These are phyloP conservation scores for Dromas ardeola DNA, from an alignment of 2,113 vertebrate genomes.

Conservation along the genomic window DNA sequence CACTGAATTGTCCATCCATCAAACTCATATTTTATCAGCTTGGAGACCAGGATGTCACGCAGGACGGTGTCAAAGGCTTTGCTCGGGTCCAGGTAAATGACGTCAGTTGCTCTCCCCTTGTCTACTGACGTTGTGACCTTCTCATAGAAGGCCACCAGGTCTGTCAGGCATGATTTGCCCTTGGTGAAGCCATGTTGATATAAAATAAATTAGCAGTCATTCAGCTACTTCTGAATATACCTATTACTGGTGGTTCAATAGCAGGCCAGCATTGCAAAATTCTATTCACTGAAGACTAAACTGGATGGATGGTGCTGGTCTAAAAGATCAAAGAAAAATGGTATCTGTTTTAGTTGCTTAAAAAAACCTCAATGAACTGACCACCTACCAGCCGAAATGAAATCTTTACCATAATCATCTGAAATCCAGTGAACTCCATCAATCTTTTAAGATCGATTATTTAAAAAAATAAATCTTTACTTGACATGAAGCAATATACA, in stretches of 20 bases:
- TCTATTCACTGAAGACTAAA: not conserved
- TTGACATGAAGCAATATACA: not conserved
- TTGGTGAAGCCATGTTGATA: too few relatives aligned
- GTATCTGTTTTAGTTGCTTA: not conserved
- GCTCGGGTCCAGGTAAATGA: too few relatives aligned
- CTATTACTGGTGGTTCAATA: not conserved
- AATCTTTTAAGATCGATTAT: not conserved
- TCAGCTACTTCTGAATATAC: not conserved
- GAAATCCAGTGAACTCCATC: not conserved
- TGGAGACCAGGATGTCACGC: too few relatives aligned
- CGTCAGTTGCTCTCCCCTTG: too few relatives aligned
- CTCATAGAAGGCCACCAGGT: too few relatives aligned
- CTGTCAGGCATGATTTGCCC: too few relatives aligned
- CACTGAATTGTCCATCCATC: too few relatives aligned
- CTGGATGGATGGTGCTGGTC: not conserved
- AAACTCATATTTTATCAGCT: too few relatives aligned
- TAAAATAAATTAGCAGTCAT: not conserved
- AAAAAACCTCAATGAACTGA: not conserved
- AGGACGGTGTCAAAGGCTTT: too few relatives aligned
- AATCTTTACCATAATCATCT: not conserved
- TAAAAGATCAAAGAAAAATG: not conserved
- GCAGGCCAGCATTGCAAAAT: not conserved
- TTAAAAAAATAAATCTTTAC: not conserved
- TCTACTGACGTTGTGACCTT: too few relatives aligned
- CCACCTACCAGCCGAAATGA: not conserved